Evolutionary conservation across 2,113 vertebrate genomes (phyloP).

Genomic region (Neoarius graeffei): DNA sequence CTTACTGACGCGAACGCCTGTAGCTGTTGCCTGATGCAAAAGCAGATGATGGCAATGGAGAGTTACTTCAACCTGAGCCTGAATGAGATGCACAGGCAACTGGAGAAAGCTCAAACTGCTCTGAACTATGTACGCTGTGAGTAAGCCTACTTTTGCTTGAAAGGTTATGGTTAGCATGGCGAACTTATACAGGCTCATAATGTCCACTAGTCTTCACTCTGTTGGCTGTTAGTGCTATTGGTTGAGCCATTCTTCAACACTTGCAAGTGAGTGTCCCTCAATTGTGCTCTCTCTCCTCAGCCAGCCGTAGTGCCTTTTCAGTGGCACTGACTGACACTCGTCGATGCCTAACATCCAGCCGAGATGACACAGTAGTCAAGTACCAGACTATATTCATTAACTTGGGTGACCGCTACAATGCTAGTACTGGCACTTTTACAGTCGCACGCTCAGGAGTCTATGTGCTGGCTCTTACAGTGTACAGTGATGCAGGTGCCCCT

Average conservation of each 20-base stretch:
- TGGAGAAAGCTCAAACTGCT: slow-evolving; percentile 45
- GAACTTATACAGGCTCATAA: background rate
- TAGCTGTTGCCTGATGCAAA: slow-evolving; percentile 73
- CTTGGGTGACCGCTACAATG: slow-evolving; percentile 59
- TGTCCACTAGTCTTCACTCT: background rate
- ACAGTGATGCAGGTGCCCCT: slow-evolving; percentile 53
- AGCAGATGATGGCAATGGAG: slow-evolving; percentile 63
- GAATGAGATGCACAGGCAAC: slow-evolving; percentile 48
- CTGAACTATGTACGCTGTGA: slow-evolving; percentile 67
- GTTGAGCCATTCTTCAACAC: background rate
- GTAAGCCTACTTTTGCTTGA: background rate
- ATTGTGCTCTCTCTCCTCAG: slow-evolving; percentile 47
- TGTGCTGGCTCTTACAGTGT: slow-evolving; percentile 65
- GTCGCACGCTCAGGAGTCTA: slow-evolving; percentile 69
- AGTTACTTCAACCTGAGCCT: slow-evolving; percentile 64
- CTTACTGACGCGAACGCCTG: slow-evolving; percentile 61
- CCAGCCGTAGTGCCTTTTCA: slow-evolving; percentile 71
- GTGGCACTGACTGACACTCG: slow-evolving; percentile 58
- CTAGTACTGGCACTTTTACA: slow-evolving; percentile 59
- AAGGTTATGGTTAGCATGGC: background rate
- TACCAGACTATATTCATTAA: slow-evolving; percentile 67
- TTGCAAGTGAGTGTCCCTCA: background rate
- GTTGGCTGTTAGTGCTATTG: background rate
- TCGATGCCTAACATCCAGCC: slow-evolving; percentile 51
- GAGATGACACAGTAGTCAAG: background rate